Base-by-base conservation (phyloP, 2,797 vertebrate genomes). In the Sorex maritimensis region DNA sequence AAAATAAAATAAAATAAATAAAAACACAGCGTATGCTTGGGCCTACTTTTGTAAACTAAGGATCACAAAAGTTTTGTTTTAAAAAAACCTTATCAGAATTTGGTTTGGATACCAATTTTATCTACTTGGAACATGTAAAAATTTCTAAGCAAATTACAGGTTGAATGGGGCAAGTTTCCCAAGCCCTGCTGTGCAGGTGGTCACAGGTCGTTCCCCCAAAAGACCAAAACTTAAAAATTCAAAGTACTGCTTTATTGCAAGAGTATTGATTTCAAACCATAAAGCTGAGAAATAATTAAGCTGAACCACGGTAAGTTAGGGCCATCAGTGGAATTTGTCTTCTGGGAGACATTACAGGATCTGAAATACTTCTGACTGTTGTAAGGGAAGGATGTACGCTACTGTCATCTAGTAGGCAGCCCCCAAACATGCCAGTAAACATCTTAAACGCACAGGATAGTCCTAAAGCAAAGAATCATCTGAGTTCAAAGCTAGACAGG, bases 281-380 rank as follows among this genome's bases (percentile, higher is more conserved):
- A 71, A 17, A 21, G 15, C 15, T 72, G 19, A 21, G 38, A 69
- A 12, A 30, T 34, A 17, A 71, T 71, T 71, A 71, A 26, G 67
- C n/a, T 30, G n/a, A 24, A 71, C 17, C 7, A 71, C 14, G 17
- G 17, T 19, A 69, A 30, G 14, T 30, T 4, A 34, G n/a, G 68
- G 34, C 30, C n/a, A 17, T 30, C 67, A n/a, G 14, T 68, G 4
- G 26, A 92, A 71, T 88, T 79, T 91, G 46, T 4, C 12, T 34
- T 6, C 10, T 5, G 6, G 28, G 44, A 55, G n/a, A 65, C 26
- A 81, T 23, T 0, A 34, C 41, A 89, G 28, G 15, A 34, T 74
- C 9, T 83, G 8, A 86, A 30, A 61, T 7, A 73, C 21, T 91
- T 93, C 15, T 92, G 55, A 91, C 12, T 44, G 5, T 44, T 24